Evolutionary conservation across 2,113 vertebrate species (phyloP), one percentile per base, ranked within the genome.

Genomic region (Polypterus senegalus): DNA sequence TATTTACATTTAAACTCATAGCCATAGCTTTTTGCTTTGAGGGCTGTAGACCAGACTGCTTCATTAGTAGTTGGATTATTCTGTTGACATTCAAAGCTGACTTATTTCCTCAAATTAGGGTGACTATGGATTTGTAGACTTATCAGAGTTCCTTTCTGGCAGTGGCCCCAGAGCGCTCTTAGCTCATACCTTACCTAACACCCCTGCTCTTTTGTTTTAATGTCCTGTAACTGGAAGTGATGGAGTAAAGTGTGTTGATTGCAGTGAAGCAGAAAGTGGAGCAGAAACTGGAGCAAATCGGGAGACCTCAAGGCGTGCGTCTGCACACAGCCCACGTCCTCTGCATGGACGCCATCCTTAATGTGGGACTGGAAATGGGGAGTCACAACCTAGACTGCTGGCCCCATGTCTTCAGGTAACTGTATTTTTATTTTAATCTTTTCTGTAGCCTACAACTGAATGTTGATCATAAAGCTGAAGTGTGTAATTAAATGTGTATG

Each of bases 281-380:
- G 67, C 90, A 92, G 77, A 92, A 89, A 76, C 78, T 92, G 75
- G 91, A 93, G 67, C 91, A 92, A 83, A 89, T 92, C 75, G 84
- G 88, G 47, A 89, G 89, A 58, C 73, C 80, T 60, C 89, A 84
- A 66, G 89, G 89, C 52, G 84, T 90, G 51, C 86, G 84, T 69
- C 81, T 93, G 59, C 90, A 92, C 72, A 89, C 90, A 3, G 91
- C 91, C 63, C 91, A 93, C 53, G 82, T 92, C 65, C 73, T 93
- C 70, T 93, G 91, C 79, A 93, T 93, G 91, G 91, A 92, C n/a
- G 91, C 91, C 69, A 88, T 93, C 71, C 90, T 93, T 63, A 86
- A 83, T 1, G 91, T 92, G 55, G 91, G 91, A 55, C 74, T 93
- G 75, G 91, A 93, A 74, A 93, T 93, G 91, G 91, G 91, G 69